A percentile compares a stretch with the other conserved stretches of the same genome.
Conservation (phyloP, 2,888 invertebrate species). For the Argyresthia goedartella region DNA sequence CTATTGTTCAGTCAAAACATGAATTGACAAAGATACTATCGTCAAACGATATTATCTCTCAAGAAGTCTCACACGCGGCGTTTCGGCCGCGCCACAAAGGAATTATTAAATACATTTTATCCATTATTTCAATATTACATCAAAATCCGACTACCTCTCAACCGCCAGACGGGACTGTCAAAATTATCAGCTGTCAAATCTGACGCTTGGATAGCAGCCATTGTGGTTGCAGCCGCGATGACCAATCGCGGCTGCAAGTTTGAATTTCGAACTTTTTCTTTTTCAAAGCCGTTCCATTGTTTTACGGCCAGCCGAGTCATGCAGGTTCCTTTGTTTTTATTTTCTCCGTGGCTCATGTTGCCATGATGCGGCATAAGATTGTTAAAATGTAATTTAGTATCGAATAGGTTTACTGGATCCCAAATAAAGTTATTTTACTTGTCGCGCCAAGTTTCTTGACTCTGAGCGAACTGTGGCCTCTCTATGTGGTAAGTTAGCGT, state of each 20-base stretch:
- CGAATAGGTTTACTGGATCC: not conserved
- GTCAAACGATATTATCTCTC: too few species aligned
- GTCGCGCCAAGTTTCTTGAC: too few species aligned
- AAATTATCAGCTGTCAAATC: constrained; percentile 36
- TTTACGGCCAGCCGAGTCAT: constrained; percentile 18
- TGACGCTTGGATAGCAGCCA: constrained; percentile 46
- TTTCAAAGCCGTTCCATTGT: constrained; percentile 37
- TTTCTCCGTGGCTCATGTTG: constrained; percentile 4
- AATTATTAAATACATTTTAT: not conserved
- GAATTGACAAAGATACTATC: too few species aligned
- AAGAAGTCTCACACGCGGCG: too few species aligned
- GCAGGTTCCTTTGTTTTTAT: constrained; percentile 5
- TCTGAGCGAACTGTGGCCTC: too few species aligned
- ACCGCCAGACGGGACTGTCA: too few species aligned
- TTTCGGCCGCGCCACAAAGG: too few species aligned
- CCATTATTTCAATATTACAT: not conserved
- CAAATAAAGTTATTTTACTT: too few species aligned
- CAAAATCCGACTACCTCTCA: not conserved
- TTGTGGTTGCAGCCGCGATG: constrained; percentile 28
- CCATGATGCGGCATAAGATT: not conserved
- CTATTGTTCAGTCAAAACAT: too few species aligned
- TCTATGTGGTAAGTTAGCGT: too few species aligned
- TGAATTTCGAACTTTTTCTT: constrained; percentile 47
- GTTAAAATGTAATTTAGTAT: not conserved
- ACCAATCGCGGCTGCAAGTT: constrained; percentile 45